Percentiles rank a stretch among this genome's conserved stretches.
Conservation (phyloP, 2,113 vertebrate species). For the Phodopus roborovskii region DNA sequence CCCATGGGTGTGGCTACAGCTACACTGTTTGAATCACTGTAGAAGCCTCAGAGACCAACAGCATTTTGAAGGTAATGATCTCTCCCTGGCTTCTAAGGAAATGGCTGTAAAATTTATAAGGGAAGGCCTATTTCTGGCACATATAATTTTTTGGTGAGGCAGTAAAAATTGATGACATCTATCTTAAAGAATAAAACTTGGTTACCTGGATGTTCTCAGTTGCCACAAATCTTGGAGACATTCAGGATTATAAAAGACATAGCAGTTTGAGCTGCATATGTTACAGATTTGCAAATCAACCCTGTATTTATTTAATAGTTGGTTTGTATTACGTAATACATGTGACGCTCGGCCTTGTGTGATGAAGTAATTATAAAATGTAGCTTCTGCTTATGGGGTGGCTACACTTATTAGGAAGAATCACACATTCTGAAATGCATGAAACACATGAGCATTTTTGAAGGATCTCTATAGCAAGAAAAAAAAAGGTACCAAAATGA, state of each 20-base stretch:
- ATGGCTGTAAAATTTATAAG: conserved; percentile 70
- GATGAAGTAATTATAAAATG: neutral
- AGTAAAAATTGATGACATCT: conserved; percentile 73
- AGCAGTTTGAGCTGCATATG: conserved; percentile 20
- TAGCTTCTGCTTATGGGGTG: neutral
- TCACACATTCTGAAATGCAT: neutral
- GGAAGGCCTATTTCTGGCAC: conserved; percentile 55
- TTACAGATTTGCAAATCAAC: neutral
- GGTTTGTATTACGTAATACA: neutral
- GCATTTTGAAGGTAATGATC: conserved; percentile 43
- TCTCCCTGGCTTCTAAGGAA: conserved; percentile 63
- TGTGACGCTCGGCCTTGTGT: neutral
- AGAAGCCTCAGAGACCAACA: conserved; percentile 53
- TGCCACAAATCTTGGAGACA: conserved; percentile 51
- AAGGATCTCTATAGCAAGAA: neutral
- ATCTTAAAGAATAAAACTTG: conserved; percentile 68
- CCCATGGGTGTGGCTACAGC: conserved; percentile 11
- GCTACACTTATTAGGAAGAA: neutral
- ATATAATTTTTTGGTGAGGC: conserved; percentile 72
- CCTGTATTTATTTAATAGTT: neutral
- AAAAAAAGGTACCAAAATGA: neutral
- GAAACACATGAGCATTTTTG: neutral
- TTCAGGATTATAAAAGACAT: conserved; percentile 41
- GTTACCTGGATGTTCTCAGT: conserved; percentile 57
- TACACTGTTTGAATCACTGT: conserved; percentile 61